Evolutionary conservation across 2,797 vertebrate species (phyloP).

Genomic region (Enteromius fasciolatus): DNA sequence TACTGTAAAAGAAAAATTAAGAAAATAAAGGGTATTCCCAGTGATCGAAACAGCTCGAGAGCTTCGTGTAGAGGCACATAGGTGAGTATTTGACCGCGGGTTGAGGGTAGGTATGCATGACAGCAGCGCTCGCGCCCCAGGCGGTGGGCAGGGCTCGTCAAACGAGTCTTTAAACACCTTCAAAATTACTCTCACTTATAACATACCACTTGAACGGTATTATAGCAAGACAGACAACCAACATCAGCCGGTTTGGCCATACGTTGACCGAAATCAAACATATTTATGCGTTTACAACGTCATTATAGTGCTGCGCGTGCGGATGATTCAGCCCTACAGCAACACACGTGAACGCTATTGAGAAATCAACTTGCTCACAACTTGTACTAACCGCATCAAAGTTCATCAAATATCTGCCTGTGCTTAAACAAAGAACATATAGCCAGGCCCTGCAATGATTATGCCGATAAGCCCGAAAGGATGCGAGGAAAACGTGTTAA

Average conservation of each 20-base stretch:
- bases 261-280: background rate
- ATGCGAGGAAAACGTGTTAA: background rate
- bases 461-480: background rate
- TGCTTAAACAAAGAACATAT: no score
- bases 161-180: slow-evolving; percentile 51
- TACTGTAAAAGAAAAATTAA: background rate
- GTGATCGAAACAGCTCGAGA: background rate
- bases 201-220: background rate
- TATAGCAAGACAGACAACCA: no score
- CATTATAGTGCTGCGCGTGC: background rate
- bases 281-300: background rate
- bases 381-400: background rate
- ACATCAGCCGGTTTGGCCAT: background rate
- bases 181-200: slow-evolving; percentile 42
- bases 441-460: background rate
- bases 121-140: slow-evolving; percentile 56
- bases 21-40: no score
- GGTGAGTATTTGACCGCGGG: background rate
- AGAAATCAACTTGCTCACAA: background rate
- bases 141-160: slow-evolving; percentile 70
- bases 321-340: slow-evolving; percentile 34
- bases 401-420: background rate
- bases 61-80: slow-evolving; percentile 11
- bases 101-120: slow-evolving; percentile 56
- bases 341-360: slow-evolving; percentile 4